Evolutionary conservation across 2,797 vertebrate genomes (phyloP).

Genomic region (Cirrhinus molitorella): DNA sequence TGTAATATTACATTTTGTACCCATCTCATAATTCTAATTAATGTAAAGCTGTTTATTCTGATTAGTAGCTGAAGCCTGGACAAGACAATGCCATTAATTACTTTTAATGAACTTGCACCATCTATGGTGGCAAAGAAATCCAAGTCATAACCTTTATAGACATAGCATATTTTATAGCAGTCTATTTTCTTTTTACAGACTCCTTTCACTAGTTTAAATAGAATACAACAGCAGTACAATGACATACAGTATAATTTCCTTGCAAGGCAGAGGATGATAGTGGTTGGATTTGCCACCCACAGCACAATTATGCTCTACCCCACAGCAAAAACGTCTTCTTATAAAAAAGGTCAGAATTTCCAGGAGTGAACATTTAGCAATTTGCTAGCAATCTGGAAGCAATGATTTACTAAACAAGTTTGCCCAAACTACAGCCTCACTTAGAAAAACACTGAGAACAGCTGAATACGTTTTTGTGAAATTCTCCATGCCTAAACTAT

Average conservation of each 20-base stretch:
- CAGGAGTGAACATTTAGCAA: neutral
- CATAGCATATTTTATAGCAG: neutral
- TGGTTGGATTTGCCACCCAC: neutral
- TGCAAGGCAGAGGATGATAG: conserved; percentile 13
- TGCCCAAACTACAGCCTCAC: neutral
- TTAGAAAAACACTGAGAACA: neutral
- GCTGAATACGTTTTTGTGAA: neutral
- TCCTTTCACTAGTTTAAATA: neutral
- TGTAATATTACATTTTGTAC: neutral
- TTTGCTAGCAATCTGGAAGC: conserved; percentile 27
- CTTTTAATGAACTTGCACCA: neutral
- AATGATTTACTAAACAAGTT: neutral
- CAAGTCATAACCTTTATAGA: neutral
- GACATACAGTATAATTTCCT: conserved; percentile 4
- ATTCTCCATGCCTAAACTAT: neutral
- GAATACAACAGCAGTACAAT: neutral
- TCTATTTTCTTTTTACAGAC: neutral
- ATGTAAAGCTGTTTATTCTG: neutral
- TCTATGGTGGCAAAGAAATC: neutral
- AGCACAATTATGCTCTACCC: conserved; percentile 1
- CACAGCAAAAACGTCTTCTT: conserved; percentile 4
- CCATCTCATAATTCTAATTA: neutral
- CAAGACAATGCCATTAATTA: neutral
- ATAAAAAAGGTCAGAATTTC: conserved; percentile 8
- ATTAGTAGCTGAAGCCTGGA: neutral